These are phyloP conservation scores for Yoshiicerus persimilis DNA, from an alignment of 1,140 invertebrate genomes.

Conservation along the genomic window DNA sequence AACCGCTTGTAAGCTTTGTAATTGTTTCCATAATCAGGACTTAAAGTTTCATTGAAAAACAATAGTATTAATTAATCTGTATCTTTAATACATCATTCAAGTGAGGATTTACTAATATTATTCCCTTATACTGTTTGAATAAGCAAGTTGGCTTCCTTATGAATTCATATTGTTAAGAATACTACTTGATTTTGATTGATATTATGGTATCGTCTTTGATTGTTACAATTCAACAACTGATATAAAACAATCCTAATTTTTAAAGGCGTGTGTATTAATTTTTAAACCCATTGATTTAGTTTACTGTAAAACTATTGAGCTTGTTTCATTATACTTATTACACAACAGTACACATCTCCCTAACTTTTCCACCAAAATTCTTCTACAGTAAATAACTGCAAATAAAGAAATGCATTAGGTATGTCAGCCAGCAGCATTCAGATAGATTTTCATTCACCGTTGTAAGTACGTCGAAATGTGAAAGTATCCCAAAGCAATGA, in stretches of 20 bases:
- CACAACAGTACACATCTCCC: neutral
- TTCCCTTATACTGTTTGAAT: neutral
- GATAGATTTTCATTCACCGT: neutral
- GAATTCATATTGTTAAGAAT: neutral
- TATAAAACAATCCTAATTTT: neutral
- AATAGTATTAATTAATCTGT: neutral
- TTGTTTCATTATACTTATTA: neutral
- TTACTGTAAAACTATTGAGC: neutral
- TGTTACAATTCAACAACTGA: neutral
- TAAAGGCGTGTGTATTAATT: neutral
- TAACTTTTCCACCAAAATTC: neutral
- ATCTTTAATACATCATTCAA: neutral
- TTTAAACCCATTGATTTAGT: constrained; percentile 13
- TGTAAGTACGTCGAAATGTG: neutral
- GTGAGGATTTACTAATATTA: neutral
- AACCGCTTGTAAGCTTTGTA: neutral
- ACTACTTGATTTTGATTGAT: neutral
- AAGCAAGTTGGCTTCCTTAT: neutral
- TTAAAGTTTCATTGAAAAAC: neutral
- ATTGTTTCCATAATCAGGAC: neutral
- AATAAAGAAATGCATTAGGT: neutral
- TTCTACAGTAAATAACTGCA: neutral
- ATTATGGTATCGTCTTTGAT: neutral
- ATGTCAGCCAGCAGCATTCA: neutral
- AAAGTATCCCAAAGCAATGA: neutral